Evolutionary conservation across 2,113 vertebrate species (phyloP).

Genomic region (Podilymbus podiceps): DNA sequence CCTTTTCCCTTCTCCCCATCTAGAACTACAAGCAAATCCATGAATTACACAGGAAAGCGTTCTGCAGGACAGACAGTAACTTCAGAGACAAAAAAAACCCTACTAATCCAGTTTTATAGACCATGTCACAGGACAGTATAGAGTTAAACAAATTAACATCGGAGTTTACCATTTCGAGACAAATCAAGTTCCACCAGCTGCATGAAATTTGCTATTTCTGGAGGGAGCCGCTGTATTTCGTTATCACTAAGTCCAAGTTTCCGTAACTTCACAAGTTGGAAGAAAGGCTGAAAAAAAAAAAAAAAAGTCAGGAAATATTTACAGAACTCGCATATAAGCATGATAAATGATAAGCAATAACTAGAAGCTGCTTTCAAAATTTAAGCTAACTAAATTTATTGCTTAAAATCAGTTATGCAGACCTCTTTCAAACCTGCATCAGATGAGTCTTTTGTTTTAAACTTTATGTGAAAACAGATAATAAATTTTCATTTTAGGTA

Average conservation of each 20-base stretch:
- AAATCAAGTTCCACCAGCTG: constrained; percentile 95
- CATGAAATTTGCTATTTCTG: constrained; percentile 97
- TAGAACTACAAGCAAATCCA: neutral
- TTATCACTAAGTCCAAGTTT: constrained; percentile 98
- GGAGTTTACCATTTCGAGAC: constrained; percentile 91
- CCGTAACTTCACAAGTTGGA: constrained; percentile 93
- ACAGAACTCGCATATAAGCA: neutral
- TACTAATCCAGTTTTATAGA: neutral
- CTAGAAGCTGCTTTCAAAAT: neutral
- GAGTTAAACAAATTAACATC: neutral
- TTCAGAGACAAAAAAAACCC: neutral
- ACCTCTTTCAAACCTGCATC: neutral
- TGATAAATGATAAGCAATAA: neutral
- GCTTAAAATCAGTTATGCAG: neutral
- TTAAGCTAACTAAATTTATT: neutral
- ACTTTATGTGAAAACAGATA: neutral
- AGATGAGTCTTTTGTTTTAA: neutral
- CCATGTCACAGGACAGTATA: neutral
- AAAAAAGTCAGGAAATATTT: neutral
- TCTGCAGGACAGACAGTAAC: neutral
- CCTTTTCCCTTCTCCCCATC: neutral
- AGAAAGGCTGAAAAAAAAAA: constrained; percentile 89
- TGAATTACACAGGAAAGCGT: neutral
- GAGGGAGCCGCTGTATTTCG: constrained; percentile 93
- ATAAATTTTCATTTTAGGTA: neutral